phyloP scores from a whole-genome alignment of 2,797 vertebrate genomes.

The Hozukius guyotensis region DNA sequence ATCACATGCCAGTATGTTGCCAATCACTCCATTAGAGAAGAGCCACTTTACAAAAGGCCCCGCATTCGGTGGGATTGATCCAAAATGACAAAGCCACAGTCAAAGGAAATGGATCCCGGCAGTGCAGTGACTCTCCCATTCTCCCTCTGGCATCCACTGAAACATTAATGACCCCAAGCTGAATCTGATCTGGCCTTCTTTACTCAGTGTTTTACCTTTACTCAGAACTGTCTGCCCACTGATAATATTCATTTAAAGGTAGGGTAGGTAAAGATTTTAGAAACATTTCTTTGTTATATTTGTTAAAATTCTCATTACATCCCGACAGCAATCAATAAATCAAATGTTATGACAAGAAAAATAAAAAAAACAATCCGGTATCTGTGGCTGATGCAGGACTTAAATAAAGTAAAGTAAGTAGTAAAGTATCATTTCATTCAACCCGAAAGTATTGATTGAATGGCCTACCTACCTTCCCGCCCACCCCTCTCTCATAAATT shows the following conservation, averaged over 20 bases:
- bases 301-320: no score
- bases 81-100: slow-evolving; percentile 60
- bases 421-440: no score
- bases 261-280: no score
- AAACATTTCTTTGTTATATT: no score
- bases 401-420: no score
- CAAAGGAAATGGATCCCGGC: slow-evolving; percentile 78
- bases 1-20: slow-evolving; percentile 24
- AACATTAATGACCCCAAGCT: slow-evolving; percentile 84
- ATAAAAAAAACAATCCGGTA: no score
- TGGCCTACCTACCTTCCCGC: no score
- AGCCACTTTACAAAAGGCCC: slow-evolving; percentile 29
- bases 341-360: no score
- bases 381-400: no score
- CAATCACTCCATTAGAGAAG: slow-evolving; percentile 37
- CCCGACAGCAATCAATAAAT: no score
- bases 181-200: slow-evolving; percentile 81
- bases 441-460: no score
- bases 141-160: slow-evolving; percentile 80
- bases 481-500: no score
- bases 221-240: slow-evolving; percentile 23
- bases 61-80: slow-evolving; percentile 45
- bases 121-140: slow-evolving; percentile 72
- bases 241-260: not conserved
- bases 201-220: slow-evolving; percentile 53